Evolutionary conservation across 2,797 vertebrate species (phyloP).

Genomic region (Pseudopleuronectes americanus): DNA sequence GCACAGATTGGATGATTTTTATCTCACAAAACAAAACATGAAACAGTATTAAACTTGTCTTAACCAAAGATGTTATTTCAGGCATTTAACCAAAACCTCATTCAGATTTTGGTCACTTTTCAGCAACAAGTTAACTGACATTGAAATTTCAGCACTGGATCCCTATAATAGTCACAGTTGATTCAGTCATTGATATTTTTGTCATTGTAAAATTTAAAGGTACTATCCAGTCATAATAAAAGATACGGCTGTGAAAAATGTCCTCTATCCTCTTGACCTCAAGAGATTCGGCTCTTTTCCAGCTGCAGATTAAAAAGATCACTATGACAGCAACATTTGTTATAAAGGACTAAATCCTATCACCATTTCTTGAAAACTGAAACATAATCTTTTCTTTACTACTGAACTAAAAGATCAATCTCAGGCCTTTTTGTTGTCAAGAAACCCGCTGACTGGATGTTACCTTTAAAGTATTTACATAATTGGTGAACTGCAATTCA

Average conservation of each 20-base stretch:
- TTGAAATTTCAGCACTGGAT: slow-evolving; percentile 13
- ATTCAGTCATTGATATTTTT: slow-evolving; percentile 17
- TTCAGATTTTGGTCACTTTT: slow-evolving; percentile 40
- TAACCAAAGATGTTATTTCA: slow-evolving; percentile 59
- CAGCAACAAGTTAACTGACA: slow-evolving; percentile 38
- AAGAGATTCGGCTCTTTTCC: background rate
- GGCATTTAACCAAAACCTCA: slow-evolving; percentile 45
- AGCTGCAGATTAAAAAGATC: slow-evolving; percentile 1
- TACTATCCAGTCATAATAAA: slow-evolving; percentile 51
- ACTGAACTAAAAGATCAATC: slow-evolving; percentile 38
- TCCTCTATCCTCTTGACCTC: background rate
- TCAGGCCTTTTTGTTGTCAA: slow-evolving; percentile 58
- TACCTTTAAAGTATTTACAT: slow-evolving; percentile 46
- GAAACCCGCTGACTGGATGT: slow-evolving; percentile 60
- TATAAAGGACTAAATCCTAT: slow-evolving; percentile 13
- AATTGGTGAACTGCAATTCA: slow-evolving; percentile 25
- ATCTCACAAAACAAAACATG: slow-evolving; percentile 68
- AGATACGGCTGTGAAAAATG: background rate
- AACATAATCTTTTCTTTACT: slow-evolving; percentile 22
- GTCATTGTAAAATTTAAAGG: slow-evolving; percentile 42
- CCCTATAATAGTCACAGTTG: slow-evolving; percentile 17
- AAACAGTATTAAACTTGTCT: slow-evolving; percentile 44
- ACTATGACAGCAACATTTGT: background rate
- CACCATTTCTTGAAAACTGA: slow-evolving; percentile 29
- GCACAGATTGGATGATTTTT: slow-evolving; percentile 12